A percentile compares a stretch with the other conserved stretches of the same genome.
These are phyloP conservation scores for Enteromius argenteus DNA, from an alignment of 2,797 vertebrate genomes.

Conservation along the genomic window DNA sequence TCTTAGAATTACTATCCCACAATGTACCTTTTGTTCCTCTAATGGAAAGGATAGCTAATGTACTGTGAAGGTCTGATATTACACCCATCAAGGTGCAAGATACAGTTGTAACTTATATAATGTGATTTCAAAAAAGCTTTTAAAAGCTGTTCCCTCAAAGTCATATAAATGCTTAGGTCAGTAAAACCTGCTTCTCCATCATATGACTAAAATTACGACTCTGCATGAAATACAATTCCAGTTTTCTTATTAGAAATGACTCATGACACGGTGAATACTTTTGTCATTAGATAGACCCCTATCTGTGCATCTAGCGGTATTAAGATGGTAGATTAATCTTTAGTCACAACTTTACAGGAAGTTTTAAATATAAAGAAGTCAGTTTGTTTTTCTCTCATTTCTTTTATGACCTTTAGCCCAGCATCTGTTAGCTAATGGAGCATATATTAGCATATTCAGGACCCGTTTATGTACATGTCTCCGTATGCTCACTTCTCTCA, in stretches of 20 bases:
- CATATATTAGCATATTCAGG: conserved; percentile 38
- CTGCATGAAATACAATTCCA: background rate
- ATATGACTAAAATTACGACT: background rate
- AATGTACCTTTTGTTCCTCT: conserved; percentile 29
- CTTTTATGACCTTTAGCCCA: conserved; percentile 16
- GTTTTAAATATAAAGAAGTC: conserved; percentile 14
- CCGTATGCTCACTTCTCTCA: conserved; percentile 18
- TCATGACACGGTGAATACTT: background rate
- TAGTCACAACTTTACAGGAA: conserved; percentile 1
- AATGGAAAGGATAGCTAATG: conserved; percentile 39
- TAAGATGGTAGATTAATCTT: conserved; percentile 11
- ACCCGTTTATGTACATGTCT: conserved; percentile 24
- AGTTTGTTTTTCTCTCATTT: background rate
- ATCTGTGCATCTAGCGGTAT: conserved; percentile 9
- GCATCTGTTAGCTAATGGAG: conserved; percentile 15
- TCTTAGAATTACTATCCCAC: background rate
- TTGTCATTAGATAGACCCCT: background rate
- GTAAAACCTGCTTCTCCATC: background rate
- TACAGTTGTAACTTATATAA: conserved; percentile 35
- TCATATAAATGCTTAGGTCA: background rate
- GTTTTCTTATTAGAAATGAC: conserved; percentile 20
- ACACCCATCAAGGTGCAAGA: conserved; percentile 8
- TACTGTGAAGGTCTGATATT: conserved; percentile 33
- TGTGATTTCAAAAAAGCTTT: conserved; percentile 41
- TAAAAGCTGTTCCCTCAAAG: conserved; percentile 5